phyloP scores from a whole-genome alignment of 2,797 vertebrate genomes.

The Prionace glauca region DNA sequence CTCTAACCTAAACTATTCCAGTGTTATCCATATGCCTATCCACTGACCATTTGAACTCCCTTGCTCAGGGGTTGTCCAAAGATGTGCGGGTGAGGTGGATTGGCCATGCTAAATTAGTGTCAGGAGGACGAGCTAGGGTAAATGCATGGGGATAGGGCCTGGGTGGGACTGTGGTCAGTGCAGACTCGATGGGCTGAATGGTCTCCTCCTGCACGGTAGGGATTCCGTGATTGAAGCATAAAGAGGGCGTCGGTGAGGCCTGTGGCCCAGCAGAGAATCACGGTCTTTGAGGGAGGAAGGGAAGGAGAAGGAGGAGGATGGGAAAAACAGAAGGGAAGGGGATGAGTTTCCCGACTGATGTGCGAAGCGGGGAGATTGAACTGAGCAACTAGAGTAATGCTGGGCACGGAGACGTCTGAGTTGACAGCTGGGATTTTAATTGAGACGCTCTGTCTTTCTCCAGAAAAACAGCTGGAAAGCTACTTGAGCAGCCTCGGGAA shows the following conservation, averaged over 20 bases:
- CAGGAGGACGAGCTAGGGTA: too few relatives aligned
- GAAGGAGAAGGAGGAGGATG: background rate
- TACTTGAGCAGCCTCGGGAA: background rate
- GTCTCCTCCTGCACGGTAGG: too few relatives aligned
- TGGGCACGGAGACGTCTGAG: background rate
- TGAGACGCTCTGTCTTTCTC: background rate
- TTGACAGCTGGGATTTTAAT: constrained; percentile 12
- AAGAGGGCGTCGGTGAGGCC: background rate
- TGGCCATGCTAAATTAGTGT: too few relatives aligned
- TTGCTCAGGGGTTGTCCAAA: too few relatives aligned
- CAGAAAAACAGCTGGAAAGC: constrained; percentile 15
- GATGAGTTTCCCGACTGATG: too few relatives aligned
- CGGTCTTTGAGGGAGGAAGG: background rate
- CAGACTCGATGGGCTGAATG: too few relatives aligned
- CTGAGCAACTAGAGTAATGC: background rate
- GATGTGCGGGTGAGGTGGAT: too few relatives aligned
- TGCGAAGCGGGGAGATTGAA: background rate
- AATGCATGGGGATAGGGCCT: too few relatives aligned
- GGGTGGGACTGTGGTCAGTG: too few relatives aligned
- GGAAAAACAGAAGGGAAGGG: background rate
- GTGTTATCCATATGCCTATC: too few relatives aligned
- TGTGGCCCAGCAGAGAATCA: background rate
- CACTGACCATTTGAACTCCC: too few relatives aligned
- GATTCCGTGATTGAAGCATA: background rate
- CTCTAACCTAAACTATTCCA: too few relatives aligned